These are phyloP conservation scores for Gastrophysa polygoni DNA, from an alignment of 2,888 invertebrate genomes.

Conservation along the genomic window DNA sequence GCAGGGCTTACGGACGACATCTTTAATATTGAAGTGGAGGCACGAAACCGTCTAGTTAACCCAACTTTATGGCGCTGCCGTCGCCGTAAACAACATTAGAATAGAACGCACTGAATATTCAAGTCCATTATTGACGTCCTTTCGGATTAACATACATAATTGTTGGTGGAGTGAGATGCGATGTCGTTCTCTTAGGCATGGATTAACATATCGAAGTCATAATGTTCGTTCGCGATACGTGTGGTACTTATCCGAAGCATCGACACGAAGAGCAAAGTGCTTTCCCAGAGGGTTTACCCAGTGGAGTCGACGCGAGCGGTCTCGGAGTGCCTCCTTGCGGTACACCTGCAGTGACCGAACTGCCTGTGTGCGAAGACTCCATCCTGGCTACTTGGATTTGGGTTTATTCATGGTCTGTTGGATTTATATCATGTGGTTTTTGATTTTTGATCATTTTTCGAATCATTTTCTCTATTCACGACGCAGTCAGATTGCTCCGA, in stretches of 20 bases:
- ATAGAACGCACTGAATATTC: conserved; percentile 42
- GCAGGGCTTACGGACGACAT: conserved; percentile 11
- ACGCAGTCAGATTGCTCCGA: no score
- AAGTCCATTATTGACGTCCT: conserved; percentile 43
- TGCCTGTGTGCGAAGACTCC: no score
- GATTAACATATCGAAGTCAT: conserved; percentile 50
- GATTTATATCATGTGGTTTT: no score
- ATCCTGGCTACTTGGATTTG: no score
- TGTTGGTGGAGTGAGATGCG: conserved; percentile 40
- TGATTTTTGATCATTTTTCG: no score
- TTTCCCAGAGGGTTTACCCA: not conserved
- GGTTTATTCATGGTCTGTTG: no score
- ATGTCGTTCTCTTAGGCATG: conserved; percentile 36
- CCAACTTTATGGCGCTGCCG: conserved; percentile 37
- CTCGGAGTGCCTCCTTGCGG: not conserved
- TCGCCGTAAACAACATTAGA: conserved; percentile 39
- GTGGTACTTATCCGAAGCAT: conserved; percentile 29
- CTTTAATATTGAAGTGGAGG: conserved; percentile 5
- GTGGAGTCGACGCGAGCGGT: conserved; percentile 2
- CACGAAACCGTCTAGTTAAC: conserved; percentile 36
- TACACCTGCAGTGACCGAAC: no score
- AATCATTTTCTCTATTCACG: no score
- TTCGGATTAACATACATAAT: conserved; percentile 51
- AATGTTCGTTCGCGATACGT: conserved; percentile 45
- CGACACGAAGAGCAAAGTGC: conserved; percentile 32